These are phyloP conservation scores for Rhinichthys osculus DNA, from an alignment of 2,797 vertebrate genomes.

Conservation along the genomic window DNA sequence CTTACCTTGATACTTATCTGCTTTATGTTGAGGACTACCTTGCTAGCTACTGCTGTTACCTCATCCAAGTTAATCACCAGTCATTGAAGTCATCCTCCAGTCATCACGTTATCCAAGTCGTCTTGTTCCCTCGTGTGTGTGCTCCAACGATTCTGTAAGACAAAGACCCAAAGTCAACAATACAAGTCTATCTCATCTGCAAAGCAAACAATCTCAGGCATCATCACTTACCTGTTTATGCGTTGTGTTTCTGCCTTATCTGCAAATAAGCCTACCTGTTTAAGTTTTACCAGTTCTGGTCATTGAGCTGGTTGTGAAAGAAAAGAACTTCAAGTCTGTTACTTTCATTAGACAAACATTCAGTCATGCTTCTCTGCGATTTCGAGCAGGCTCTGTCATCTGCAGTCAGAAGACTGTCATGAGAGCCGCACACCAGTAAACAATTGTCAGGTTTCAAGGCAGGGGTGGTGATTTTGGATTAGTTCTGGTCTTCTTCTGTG, in stretches of 20 bases:
- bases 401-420: neutral
- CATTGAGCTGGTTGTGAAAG: neutral
- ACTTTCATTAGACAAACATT: constrained; percentile 10
- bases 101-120: neutral
- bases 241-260: neutral
- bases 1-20: neutral
- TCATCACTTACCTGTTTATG: neutral
- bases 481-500: constrained; percentile 1
- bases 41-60: neutral
- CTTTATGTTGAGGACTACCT: neutral
- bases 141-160: neutral
- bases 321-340: neutral
- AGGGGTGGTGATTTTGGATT: constrained; percentile 26
- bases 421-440: constrained; percentile 7
- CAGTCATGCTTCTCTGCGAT: neutral
- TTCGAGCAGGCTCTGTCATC: neutral
- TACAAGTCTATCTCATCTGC: neutral
- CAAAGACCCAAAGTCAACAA: neutral
- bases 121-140: neutral
- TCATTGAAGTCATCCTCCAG: neutral
- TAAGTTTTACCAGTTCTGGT: neutral
- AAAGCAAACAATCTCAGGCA: neutral
- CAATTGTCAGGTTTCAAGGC: constrained; percentile 37
- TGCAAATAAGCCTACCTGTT: neutral
- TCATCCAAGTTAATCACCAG: neutral